Percentiles rank a stretch among this genome's conserved stretches.
Evolutionary conservation across 2,113 vertebrate genomes (phyloP).

Genomic region (Pteronura brasiliensis): DNA sequence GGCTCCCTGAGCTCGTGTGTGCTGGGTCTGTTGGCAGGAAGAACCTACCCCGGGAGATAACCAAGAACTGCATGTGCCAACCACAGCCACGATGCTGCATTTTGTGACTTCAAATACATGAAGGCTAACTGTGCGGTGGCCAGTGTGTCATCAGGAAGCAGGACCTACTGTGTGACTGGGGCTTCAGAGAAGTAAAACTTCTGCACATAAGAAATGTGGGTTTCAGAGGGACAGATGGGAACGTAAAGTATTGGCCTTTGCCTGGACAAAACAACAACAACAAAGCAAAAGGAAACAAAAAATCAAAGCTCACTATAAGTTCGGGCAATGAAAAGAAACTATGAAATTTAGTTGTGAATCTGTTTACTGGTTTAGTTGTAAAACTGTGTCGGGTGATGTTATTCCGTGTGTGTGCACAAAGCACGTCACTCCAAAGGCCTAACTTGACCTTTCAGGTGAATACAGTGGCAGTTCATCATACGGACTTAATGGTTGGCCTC

Average conservation of each 20-base stretch:
- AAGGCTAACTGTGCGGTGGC: background rate
- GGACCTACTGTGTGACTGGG: background rate
- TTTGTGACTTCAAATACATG: background rate
- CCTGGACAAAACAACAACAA: background rate
- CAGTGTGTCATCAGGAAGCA: background rate
- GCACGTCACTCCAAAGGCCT: background rate
- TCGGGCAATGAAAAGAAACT: background rate
- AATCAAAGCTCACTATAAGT: background rate
- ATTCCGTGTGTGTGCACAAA: background rate
- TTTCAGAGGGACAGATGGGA: background rate
- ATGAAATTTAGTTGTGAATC: too few relatives aligned
- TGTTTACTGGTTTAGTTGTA: background rate
- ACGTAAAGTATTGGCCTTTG: background rate
- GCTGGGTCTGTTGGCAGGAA: background rate
- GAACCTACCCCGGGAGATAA: background rate
- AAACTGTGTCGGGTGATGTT: background rate
- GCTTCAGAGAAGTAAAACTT: background rate
- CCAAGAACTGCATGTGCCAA: background rate
- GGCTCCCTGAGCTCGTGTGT: background rate
- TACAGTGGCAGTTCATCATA: background rate
- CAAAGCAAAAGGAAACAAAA: background rate
- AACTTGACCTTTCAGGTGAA: background rate
- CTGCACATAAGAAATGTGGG: too few relatives aligned
- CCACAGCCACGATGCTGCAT: rapidly evolving
- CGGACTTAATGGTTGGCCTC: rapidly evolving